Evolutionary conservation across 2,888 invertebrate genomes (phyloP).

Genomic region (Sarcophaga rosellei): DNA sequence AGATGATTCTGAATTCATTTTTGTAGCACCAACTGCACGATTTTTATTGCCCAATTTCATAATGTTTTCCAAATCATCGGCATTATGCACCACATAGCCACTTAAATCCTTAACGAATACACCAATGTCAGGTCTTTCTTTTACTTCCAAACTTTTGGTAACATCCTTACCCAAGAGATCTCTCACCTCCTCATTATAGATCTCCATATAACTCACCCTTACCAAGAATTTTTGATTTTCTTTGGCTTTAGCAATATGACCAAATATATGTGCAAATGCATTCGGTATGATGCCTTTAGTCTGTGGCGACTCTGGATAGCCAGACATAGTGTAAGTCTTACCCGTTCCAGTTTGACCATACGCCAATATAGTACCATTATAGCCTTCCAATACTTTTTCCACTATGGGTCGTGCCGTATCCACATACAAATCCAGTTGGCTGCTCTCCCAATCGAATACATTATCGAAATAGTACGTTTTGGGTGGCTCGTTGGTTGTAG

Average conservation of each 20-base stretch:
- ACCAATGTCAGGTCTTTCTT: constrained; percentile 96
- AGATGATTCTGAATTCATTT: constrained; percentile 98
- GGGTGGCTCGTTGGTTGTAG: constrained; percentile 88
- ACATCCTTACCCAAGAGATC: constrained; percentile 96
- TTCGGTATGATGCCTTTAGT: constrained; percentile 98
- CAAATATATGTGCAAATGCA: constrained; percentile 99
- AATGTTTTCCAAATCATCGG: constrained; percentile 96
- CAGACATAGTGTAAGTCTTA: constrained; percentile 99
- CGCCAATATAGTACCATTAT: constrained; percentile 96
- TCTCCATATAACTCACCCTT: constrained; percentile 98
- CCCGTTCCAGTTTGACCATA: constrained; percentile 98
- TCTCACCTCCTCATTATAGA: constrained; percentile 99
- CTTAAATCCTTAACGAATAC: constrained; percentile 99
- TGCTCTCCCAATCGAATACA: constrained; percentile 92
- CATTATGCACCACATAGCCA: constrained; percentile 98
- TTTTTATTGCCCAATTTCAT: constrained; percentile 98
- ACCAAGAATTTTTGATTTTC: constrained; percentile 98
- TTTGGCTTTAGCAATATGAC: constrained; percentile 96
- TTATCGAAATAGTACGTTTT: constrained; percentile 97
- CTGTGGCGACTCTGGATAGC: constrained; percentile 92
- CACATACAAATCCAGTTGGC: constrained; percentile 95
- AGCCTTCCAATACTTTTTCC: constrained; percentile 97
- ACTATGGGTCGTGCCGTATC: constrained; percentile 98
- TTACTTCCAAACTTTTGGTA: constrained; percentile 92
- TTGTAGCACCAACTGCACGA: constrained; percentile 94